Evolutionary conservation across 2,888 invertebrate genomes (phyloP), one percentile per base, ranked within the genome.

Genomic region (Nomada flava): DNA sequence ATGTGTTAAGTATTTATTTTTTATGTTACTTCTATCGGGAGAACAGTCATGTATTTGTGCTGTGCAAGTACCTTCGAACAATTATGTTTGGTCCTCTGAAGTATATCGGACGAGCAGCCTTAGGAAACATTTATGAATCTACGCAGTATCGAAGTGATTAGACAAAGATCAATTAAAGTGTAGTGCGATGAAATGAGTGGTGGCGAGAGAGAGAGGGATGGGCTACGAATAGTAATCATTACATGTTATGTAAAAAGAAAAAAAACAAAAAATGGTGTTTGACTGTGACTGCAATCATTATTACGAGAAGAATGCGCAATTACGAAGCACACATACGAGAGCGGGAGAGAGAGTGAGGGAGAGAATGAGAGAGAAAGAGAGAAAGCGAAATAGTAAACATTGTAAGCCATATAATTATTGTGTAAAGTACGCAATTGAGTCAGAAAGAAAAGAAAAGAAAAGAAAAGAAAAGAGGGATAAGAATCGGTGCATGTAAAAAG

Each of bases 221-320:
- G 89, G 89, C 80, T 88, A 90, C 84, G 86, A 88, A 86, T 84
- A 85, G 79, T 84, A 81, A 79, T 79, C 72, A 86, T 89, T 80
- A 86, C 82, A 84, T 80, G 84, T 77, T 87, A 88, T 90, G 87
- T 83, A 87, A 79, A 57, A 68, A 63, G 53, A n/a, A 57, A 57
- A 63, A 55, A 23, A 55, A 75, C 84, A 76, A 76, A 76, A 74
- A 86, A 85, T 82, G 86, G 89, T 84, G 91, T 92, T 83, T 91
- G 89, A 93, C 92, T 93, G 93, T 93, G 93, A 93, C 93, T 93
- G 93, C 93, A 93, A 93, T 93, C 93, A 92, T 92, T 91, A 91
- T 88, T 89, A 87, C 85, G 82, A 86, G 86, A 77, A 71, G 84
- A 81, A 82, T 84, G 81, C 83, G 77, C 67, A 75, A 81, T 82